These are phyloP conservation scores for Lacerta bilineata DNA, from an alignment of 2,797 vertebrate species.

Conservation along the genomic window DNA sequence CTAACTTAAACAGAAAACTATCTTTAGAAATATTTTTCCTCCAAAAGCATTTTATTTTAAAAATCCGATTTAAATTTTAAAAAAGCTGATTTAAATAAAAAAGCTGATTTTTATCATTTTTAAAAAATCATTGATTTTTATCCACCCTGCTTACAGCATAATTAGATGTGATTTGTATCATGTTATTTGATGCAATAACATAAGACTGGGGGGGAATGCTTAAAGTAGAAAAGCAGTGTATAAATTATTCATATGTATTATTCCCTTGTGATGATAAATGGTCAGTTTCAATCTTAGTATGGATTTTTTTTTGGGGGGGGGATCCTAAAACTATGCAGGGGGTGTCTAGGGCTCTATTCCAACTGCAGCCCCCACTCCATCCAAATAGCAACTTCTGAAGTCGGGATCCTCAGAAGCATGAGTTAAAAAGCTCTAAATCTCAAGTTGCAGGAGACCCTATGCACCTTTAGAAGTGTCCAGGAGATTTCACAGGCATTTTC, in stretches of 20 bases:
- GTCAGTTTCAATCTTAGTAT: no score
- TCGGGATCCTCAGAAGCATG: neutral
- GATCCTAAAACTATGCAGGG: neutral
- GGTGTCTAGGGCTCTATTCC: neutral
- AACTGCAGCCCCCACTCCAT: neutral
- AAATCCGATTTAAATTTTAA: no score
- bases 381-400: neutral
- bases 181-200: conserved; percentile 3
- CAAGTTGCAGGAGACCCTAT: neutral
- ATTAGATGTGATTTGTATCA: conserved; percentile 30
- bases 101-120: no score
- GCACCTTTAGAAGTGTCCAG: neutral
- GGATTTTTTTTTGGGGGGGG: neutral
- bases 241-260: neutral
- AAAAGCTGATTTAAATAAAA: no score
- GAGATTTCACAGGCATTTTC: neutral
- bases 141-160: neutral
- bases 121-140: no score
- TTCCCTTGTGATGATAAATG: neutral
- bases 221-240: conserved; percentile 4
- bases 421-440: neutral
- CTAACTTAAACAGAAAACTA: no score
- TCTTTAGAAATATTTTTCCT: no score
- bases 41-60: no score
- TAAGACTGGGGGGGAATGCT: conserved; percentile 10